phyloP scores from a whole-genome alignment of 1,140 invertebrate species.

The Neodiprion virginianus region DNA sequence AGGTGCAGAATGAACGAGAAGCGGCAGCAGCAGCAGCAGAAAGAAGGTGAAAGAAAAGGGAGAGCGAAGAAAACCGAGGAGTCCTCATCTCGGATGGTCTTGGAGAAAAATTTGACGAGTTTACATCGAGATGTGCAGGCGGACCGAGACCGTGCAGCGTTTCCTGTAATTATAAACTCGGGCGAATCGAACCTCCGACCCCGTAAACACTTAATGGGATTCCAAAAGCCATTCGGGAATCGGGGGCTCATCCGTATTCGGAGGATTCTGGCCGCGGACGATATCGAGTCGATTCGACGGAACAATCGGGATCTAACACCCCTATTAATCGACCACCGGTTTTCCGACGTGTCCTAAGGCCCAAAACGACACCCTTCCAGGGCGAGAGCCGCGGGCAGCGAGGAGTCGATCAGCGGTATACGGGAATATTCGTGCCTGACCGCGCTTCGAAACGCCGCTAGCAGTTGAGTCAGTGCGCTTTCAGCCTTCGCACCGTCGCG shows the following conservation, averaged over 20 bases:
- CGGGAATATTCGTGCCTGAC: not conserved
- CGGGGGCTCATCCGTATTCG: not conserved
- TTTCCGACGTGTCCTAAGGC: too few species aligned
- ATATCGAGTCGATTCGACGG: not conserved
- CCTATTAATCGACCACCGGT: not conserved
- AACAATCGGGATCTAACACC: not conserved
- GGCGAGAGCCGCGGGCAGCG: not conserved
- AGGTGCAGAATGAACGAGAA: slow-evolving; percentile 12
- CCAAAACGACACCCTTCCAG: too few species aligned
- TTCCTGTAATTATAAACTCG: not conserved
- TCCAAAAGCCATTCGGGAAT: not conserved
- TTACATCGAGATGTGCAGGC: not conserved
- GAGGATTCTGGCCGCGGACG: not conserved
- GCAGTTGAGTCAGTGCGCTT: slow-evolving; percentile 54
- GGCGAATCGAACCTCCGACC: not conserved
- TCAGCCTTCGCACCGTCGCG: slow-evolving; percentile 54
- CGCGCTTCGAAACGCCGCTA: slow-evolving; percentile 24
- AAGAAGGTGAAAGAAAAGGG: slow-evolving; percentile 5
- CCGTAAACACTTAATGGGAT: slow-evolving; percentile 5
- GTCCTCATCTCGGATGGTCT: not conserved
- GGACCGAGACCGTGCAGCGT: not conserved
- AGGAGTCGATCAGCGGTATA: not conserved
- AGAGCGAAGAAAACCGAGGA: not conserved
- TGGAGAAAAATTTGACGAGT: not conserved
- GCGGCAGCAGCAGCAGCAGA: slow-evolving; percentile 10